Evolutionary conservation across 2,888 invertebrate genomes (phyloP).

Genomic region (Macrostomum cliftonense): DNA sequence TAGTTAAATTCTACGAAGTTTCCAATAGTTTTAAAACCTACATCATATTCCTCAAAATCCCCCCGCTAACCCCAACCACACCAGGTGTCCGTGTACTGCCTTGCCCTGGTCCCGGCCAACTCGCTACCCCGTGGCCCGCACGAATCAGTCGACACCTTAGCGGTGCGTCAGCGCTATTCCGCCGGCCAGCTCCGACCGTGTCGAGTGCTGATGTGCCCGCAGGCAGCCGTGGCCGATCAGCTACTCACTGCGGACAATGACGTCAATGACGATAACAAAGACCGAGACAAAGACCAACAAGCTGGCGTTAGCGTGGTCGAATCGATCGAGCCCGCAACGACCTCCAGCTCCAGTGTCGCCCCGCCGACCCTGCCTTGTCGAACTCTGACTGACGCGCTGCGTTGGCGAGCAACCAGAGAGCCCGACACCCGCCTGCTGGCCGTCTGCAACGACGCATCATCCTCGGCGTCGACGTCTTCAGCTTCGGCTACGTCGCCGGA

Average conservation of each 20-base stretch:
- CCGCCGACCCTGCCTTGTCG: too few species aligned
- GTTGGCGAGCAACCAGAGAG: conserved; percentile 69
- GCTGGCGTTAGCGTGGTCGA: too few species aligned
- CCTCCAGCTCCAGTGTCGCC: too few species aligned
- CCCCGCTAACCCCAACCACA: conserved; percentile 46
- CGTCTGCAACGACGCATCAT: conserved; percentile 43
- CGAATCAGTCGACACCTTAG: too few species aligned
- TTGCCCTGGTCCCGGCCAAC: conserved; percentile 90
- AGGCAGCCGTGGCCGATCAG: conserved; percentile 93
- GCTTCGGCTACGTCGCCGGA: too few species aligned
- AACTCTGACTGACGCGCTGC: conserved; percentile 72
- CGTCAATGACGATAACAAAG: conserved; percentile 47
- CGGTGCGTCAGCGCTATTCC: conserved; percentile 28
- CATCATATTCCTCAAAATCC: too few species aligned
- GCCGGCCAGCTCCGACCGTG: conserved; percentile 92
- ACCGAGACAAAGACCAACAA: too few species aligned
- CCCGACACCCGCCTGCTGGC: conserved; percentile 92
- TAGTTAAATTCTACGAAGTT: too few species aligned
- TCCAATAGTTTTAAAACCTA: too few species aligned
- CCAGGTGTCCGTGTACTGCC: conserved; percentile 91
- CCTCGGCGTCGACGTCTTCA: too few species aligned
- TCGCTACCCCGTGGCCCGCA: conserved; percentile 51
- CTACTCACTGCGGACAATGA: conserved; percentile 73
- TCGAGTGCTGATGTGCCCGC: conserved; percentile 94
- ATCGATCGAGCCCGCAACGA: too few species aligned